These are phyloP conservation scores for Agrochola lychnidis DNA, from an alignment of 2,888 invertebrate genomes.

Conservation along the genomic window DNA sequence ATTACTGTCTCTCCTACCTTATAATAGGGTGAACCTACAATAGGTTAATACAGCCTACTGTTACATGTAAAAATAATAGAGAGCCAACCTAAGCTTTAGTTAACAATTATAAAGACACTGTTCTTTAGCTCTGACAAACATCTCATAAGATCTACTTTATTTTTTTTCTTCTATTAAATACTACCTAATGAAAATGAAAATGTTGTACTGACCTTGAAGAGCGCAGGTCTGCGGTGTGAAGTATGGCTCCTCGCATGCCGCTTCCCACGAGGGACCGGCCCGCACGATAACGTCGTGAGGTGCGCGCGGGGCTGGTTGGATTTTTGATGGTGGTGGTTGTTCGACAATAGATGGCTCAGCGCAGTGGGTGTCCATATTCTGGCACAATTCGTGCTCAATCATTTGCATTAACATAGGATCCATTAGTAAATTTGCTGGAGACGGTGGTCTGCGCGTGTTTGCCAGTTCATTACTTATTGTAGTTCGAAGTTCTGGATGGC, in stretches of 20 bases:
- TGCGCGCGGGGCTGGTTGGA: not conserved
- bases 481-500: not conserved
- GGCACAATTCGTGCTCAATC: not conserved
- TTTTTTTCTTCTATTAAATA: no score
- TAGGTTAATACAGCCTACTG: no score
- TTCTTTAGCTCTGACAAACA: not conserved
- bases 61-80: no score
- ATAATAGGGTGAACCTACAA: no score
- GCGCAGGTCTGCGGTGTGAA: accelerated
- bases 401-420: not conserved
- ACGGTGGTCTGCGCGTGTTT: not conserved
- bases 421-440: not conserved
- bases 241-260: accelerated
- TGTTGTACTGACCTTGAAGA: not conserved
- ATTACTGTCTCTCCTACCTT: no score
- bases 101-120: not conserved
- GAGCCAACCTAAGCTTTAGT: not conserved
- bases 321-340: not conserved
- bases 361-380: not conserved
- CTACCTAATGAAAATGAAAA: not conserved
- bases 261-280: not conserved
- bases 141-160: not conserved
- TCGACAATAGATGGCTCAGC: not conserved
- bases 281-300: not conserved
- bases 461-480: not conserved